Percentiles rank a stretch among this genome's conserved stretches.
These are phyloP conservation scores for Martes martes DNA, from an alignment of 2,113 vertebrate genomes.

Conservation along the genomic window DNA sequence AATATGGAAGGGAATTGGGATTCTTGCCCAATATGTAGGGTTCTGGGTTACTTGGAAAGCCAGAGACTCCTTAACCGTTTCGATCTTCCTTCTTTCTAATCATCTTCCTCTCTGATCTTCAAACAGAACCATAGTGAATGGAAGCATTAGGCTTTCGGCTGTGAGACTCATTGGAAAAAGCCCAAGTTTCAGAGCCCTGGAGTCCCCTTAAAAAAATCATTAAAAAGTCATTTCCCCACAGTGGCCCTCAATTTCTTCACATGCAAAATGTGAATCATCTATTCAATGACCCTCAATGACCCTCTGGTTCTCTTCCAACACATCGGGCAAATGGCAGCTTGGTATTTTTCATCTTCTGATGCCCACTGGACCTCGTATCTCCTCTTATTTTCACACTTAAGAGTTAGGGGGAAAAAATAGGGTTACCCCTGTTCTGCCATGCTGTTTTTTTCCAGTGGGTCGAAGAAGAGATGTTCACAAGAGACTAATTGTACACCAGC, in stretches of 20 bases:
- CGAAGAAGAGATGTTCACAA: not conserved
- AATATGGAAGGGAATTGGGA: not conserved
- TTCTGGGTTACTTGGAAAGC: not conserved
- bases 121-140: not conserved
- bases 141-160: not conserved
- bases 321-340: not conserved
- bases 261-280: too few species aligned
- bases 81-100: not conserved
- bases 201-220: not conserved
- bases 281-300: too few species aligned
- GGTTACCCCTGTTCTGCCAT: not conserved
- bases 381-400: not conserved
- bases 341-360: not conserved
- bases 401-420: not conserved
- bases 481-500: not conserved
- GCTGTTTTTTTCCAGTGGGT: not conserved
- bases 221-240: not conserved
- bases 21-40: not conserved
- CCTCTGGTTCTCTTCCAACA: not conserved
- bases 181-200: not conserved
- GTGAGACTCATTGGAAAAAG: not conserved
- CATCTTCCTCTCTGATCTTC: not conserved
- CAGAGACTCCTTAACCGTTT: not conserved
- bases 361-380: not conserved
- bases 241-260: not conserved